Evolutionary conservation across 2,888 invertebrate species (phyloP), one percentile per base, ranked within the genome.

Genomic region (Didymodactylos carnosus): DNA sequence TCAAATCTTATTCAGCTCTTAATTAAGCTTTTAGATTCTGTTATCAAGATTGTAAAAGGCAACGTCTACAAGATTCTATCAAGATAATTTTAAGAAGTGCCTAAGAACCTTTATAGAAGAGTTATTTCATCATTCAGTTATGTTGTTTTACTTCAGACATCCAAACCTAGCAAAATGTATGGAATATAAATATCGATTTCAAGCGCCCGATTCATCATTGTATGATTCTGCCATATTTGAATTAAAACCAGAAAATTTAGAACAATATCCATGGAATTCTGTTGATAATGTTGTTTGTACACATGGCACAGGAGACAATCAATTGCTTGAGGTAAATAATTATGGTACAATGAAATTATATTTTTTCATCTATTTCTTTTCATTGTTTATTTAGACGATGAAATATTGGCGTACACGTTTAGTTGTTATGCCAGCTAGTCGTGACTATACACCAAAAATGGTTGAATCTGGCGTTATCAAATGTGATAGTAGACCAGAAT

Each of bases 151-250:
- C 27, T 62, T 62, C 3, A 62, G 62, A 35, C 8, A 29, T 29
- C 10, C 5, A 10, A 35, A n/a, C 35, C 62, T 35, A 35, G 35
- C 35, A 8, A 78, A 93, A 84, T 91, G 91, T 82, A 89, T 90
- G 78, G 90, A 90, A 0, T 83, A 83, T 77, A 78, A 78, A 53
- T 83, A 83, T 76, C 78, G 82, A 19, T 82, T 83, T 77, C 80
- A 81, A 77, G 81, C 79, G 46, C 75, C 74, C 27, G 72, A 73
- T n/a, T 83, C 83, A 1, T 83, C 83, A 77, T 80, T 81, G 0
- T 79, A 78, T 72, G 79, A 78, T 40, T 39, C 41, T 23, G 62
- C 70, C 29, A 19, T n/a, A 23, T 73, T 70, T 51, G 39, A 69
- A 53, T 40, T 71, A 39, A 51, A 62, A 53, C 35, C 53, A 13